phyloP scores from a whole-genome alignment of 2,888 invertebrate genomes.

The Stomorhina lunata region DNA sequence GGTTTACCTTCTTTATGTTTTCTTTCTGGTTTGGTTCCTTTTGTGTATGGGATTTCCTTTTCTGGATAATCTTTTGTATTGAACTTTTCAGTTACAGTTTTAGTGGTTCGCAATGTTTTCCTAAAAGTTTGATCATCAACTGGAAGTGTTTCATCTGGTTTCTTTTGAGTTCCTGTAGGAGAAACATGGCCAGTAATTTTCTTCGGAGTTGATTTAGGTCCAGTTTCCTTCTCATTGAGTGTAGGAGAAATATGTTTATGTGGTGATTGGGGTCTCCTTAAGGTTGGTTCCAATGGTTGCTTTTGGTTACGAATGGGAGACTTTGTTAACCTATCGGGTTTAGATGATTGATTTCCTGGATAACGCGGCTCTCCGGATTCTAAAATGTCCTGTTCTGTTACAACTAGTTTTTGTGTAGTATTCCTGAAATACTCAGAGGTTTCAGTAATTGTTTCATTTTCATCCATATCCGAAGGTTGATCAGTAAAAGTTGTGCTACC shows the following conservation, averaged over 20 bases:
- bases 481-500: not conserved
- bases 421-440: not conserved
- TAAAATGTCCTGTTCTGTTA: not conserved
- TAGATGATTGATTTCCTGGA: not conserved
- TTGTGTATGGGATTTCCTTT: not conserved
- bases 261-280: not conserved
- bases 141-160: not conserved
- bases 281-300: not conserved
- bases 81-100: slow-evolving; percentile 1
- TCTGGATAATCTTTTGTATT: not conserved
- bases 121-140: not conserved
- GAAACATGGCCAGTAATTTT: slow-evolving; percentile 35
- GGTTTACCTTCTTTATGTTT: not conserved
- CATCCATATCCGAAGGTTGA: not conserved
- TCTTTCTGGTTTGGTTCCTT: not conserved
- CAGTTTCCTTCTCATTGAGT: not conserved
- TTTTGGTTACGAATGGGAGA: not conserved
- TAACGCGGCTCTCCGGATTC: too few species aligned
- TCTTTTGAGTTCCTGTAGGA: not conserved
- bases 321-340: not conserved
- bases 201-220: not conserved
- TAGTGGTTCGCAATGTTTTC: not conserved
- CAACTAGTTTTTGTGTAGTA: not conserved
- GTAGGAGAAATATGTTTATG: slow-evolving; percentile 16
- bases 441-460: not conserved